Evolutionary conservation across 2,888 invertebrate species (phyloP), one percentile per base, ranked within the genome.

Genomic region (Dusona sp.): DNA sequence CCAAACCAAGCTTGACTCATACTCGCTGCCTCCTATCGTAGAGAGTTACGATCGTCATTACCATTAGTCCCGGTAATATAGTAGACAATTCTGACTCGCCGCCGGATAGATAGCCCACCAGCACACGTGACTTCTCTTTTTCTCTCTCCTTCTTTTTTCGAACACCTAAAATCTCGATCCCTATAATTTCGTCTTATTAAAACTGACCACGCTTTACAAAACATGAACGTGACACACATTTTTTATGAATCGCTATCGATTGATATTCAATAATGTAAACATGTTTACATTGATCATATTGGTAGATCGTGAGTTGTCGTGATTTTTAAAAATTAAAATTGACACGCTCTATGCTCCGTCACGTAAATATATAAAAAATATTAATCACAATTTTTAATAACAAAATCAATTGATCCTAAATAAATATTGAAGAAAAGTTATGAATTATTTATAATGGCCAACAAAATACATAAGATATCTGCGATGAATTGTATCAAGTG

Each of bases 41-140:
- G 88, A 90, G 91, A 92, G 91, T 93, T 92, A 92, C 91, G 92
- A 90, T 91, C 90, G 88, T 90, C 91, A 91, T 92, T 92, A 92
- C 91, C 90, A 91, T 91, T 90, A 90, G 90, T 88, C 88, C 85
- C 88, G 88, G 90, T 91, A 90, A 91, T 91, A 90, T 89, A 90
- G 90, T 87, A 89, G 85, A 83, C 87, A 84, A 84, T 87, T 86
- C 81, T 84, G 86, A 86, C 86, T 86, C 80, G 81, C 84, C 83
- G 86, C 86, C 83, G 83, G 67, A 81, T 85, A 83, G 85, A 87
- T 87, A 79, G 86, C 67, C 83, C 84, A 54, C 79, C 70, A 70
- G 82, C 65, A 78, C 72, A 64, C 61, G 38, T 48, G n/a, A 29
- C 29, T 51, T 36, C 74, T 70, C 45, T 42, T 22, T 13, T 74